Evolutionary conservation across 2,888 invertebrate genomes (phyloP), one percentile per base, ranked within the genome.

Genomic region (Eupithecia subumbrata): DNA sequence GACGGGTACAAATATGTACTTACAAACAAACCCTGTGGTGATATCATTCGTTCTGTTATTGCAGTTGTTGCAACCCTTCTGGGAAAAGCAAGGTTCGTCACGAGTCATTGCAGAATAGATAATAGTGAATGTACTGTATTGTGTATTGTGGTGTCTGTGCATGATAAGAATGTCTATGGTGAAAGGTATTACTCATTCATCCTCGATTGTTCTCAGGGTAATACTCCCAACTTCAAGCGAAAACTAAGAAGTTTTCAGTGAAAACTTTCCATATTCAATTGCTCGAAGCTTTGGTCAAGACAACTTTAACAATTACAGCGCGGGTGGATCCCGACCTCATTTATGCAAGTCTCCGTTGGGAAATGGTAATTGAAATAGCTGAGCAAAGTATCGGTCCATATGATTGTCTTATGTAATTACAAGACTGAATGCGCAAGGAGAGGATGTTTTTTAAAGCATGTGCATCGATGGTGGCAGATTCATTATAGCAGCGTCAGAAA

Each of bases 311-410:
- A 18, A 64, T 64, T 34, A 64, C 34, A 64, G 64, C 3, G 60
- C 34, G 64, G 64, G 34, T 64, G 11, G 52, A 56, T 34, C 64
- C 64, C 64, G 34, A 64, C 30, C 64, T 34, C 34, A 34, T 34
- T 16, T 18, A 64, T 64, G 18, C 64, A 64, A 64, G 34, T 34
- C 18, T 64, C 34, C 34, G 34, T 34, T 18, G 34, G 18, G 64
- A 64, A 64, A 64, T 64, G 18, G 34, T 64, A 64, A 64, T 64
- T 64, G 64, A 64, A 64, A 64, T 34, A 34, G 18, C 18, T 34
- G 64, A 64, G 34, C 34, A 63, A 60, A 60, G 1, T 60, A 22
- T 12, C 12, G 22, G 48, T 18, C 16, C 48, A 48, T 34, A 0
- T 34, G 34, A 11, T 48, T 52, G 18, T 14, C 14, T 5, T n/a